Evolutionary conservation across 2,888 invertebrate genomes (phyloP).

Genomic region (Azorinus chamasolen): DNA sequence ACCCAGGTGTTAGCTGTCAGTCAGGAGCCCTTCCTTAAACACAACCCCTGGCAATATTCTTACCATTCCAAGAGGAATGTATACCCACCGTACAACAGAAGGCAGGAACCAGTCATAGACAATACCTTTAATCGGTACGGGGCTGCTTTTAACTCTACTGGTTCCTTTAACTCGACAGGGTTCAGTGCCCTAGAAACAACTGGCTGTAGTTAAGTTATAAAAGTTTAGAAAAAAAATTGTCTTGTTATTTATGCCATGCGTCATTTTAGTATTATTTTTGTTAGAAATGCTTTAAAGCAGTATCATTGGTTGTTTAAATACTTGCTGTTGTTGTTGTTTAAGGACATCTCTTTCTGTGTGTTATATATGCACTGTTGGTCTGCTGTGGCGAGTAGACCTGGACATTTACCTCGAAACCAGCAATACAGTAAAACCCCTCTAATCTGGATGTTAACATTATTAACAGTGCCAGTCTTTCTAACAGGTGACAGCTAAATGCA

Average conservation of each 20-base stretch:
- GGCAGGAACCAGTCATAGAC: conserved; percentile 63
- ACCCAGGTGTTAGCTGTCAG: conserved; percentile 79
- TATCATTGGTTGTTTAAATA: no score
- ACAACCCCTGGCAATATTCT: conserved; percentile 83
- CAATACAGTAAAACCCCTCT: no score
- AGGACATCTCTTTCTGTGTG: no score
- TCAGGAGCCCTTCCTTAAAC: conserved; percentile 81
- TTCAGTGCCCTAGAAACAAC: conserved; percentile 29
- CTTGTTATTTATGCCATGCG: background rate
- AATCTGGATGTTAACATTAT: no score
- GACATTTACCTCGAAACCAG: no score
- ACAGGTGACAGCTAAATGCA: no score
- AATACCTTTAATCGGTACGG: conserved; percentile 73
- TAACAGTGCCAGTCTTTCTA: no score
- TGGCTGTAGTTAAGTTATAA: conserved; percentile 34
- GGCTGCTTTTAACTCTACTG: conserved; percentile 65
- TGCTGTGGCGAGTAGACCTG: no score
- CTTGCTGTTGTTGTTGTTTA: no score
- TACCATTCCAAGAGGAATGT: conserved; percentile 76
- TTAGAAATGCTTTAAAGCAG: no score
- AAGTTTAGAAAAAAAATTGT: background rate
- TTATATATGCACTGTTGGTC: no score
- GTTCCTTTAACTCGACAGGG: conserved; percentile 29
- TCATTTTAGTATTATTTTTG: no score
- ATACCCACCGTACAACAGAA: conserved; percentile 79